Conservation (phyloP, 2,888 invertebrate species). For the Parnassius glacialis region DNA sequence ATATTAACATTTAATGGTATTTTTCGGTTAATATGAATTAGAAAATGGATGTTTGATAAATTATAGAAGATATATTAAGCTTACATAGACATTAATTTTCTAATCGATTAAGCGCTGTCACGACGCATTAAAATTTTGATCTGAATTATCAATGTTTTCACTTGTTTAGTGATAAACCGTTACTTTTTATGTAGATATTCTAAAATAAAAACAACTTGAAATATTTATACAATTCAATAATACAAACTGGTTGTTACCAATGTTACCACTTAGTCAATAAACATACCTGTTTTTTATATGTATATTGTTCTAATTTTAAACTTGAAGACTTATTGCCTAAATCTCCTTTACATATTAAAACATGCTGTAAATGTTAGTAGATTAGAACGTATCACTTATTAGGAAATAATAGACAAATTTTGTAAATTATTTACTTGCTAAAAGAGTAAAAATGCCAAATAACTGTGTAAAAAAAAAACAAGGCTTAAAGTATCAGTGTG, state of each 20-base stretch:
- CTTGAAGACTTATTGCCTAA: constrained; percentile 14
- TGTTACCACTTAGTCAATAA: constrained; percentile 2
- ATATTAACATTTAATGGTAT: too few species aligned
- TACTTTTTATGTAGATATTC: too few species aligned
- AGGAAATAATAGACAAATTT: constrained; percentile 47
- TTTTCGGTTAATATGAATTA: too few species aligned
- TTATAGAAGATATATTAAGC: too few species aligned
- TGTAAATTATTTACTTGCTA: constrained; percentile 50
- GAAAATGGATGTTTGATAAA: too few species aligned
- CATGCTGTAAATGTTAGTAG: constrained; percentile 43
- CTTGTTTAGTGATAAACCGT: too few species aligned
- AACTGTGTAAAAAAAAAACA: constrained; percentile 57
- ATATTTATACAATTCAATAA: constrained; percentile 2
- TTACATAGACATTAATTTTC: too few species aligned
- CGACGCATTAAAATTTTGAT: too few species aligned
- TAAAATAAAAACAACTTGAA: neutral
- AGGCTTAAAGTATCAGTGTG: constrained; percentile 48
- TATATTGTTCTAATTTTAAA: neutral
- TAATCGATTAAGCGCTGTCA: too few species aligned
- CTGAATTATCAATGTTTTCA: too few species aligned
- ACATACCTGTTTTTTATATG: neutral
- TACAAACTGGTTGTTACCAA: constrained; percentile 6
- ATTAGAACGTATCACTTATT: constrained; percentile 34
- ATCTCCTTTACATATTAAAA: constrained; percentile 26
- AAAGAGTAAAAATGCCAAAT: constrained; percentile 65